Conservation (phyloP, 2,113 vertebrate species). For the Chlorodrepanis virens region DNA sequence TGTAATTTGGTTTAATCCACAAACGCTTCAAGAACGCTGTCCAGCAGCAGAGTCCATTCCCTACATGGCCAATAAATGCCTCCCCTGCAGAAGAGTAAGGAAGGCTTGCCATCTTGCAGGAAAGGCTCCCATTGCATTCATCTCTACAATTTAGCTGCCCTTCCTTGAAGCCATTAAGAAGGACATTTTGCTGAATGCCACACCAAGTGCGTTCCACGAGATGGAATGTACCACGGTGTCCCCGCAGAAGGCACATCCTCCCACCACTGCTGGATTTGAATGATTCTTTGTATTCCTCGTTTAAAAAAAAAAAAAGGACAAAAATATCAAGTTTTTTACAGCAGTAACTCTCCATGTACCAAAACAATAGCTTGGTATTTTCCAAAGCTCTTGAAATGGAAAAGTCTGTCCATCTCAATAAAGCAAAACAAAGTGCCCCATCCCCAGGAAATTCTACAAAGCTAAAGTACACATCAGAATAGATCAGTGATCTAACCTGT, state of each 20-base stretch:
- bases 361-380: neutral
- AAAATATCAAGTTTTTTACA: neutral
- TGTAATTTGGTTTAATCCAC: neutral
- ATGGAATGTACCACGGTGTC: constrained; percentile 60
- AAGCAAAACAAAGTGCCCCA: neutral
- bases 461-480: neutral
- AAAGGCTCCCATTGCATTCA: neutral
- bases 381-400: neutral
- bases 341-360: neutral
- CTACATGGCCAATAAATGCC: neutral
- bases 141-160: neutral
- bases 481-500: rapidly evolving
- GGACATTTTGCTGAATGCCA: constrained; percentile 25
- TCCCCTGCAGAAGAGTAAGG: neutral
- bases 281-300: constrained; percentile 75
- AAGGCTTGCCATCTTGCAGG: neutral
- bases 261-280: constrained; percentile 72
- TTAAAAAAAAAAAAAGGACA: neutral
- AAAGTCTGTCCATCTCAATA: neutral
- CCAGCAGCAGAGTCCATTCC: constrained; percentile 34
- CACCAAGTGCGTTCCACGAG: constrained; percentile 28
- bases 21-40: neutral
- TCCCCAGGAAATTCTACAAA: neutral
- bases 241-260: constrained; percentile 62
- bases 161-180: neutral